Evolutionary conservation across 2,797 vertebrate genomes (phyloP).

Genomic region (Sternarchorhynchus goeldii): DNA sequence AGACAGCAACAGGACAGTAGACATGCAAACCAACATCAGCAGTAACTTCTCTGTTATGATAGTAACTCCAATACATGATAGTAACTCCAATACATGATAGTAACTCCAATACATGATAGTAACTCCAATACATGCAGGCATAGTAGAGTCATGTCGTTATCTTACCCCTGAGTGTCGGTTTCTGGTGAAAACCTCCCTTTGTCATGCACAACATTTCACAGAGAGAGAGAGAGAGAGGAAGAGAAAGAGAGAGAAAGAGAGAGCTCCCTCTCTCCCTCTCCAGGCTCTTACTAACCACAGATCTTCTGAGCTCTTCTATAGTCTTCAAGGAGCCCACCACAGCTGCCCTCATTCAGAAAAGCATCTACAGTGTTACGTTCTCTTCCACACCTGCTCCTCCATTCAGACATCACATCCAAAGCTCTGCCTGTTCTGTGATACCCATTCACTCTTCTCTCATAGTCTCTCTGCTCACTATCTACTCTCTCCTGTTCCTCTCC

Average conservation of each 20-base stretch:
- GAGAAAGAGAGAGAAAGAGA: background rate
- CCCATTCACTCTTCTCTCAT: no score
- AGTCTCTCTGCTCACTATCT: no score
- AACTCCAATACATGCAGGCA: background rate
- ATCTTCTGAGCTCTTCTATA: no score
- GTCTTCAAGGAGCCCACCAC: no score
- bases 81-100: no score
- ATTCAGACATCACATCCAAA: background rate
- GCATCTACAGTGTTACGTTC: background rate
- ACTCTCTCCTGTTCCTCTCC: no score
- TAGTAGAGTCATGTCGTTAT: conserved; percentile 11
- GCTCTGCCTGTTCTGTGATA: no score
- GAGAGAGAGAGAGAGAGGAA: background rate
- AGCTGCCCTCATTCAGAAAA: background rate
- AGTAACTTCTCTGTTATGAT: background rate
- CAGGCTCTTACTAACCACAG: no score
- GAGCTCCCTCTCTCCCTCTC: background rate
- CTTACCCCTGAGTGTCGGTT: conserved; percentile 21
- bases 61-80: background rate
- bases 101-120: no score
- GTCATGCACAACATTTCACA: background rate
- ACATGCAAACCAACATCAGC: conserved; percentile 16
- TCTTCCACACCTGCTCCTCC: background rate
- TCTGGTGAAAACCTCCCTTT: background rate
- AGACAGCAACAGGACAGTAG: background rate